Percentiles rank a stretch among this genome's conserved stretches.
These are phyloP conservation scores for Chlamydotis undulata DNA, from an alignment of 2,113 vertebrate species.

Conservation along the genomic window DNA sequence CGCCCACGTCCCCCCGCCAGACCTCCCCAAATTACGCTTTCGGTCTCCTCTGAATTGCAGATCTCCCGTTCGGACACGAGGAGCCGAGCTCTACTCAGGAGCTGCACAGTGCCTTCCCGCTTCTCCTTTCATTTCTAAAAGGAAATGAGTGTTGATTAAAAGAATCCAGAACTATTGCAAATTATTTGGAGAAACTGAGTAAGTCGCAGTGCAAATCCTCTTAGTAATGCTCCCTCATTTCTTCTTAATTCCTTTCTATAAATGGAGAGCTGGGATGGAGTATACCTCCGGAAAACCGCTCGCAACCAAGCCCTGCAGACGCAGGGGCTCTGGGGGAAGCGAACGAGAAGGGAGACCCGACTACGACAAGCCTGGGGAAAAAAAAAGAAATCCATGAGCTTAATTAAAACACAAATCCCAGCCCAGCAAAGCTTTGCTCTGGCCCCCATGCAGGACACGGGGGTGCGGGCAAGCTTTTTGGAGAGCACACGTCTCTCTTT, in stretches of 20 bases:
- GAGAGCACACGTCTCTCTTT: not conserved
- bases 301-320: not conserved
- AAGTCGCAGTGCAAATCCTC: conserved; percentile 43
- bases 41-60: not conserved
- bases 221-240: conserved; percentile 49
- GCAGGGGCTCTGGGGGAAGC: not conserved
- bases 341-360: not conserved
- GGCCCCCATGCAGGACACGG: not conserved
- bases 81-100: not conserved
- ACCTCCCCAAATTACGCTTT: not conserved
- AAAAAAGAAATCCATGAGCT: not conserved
- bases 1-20: not conserved
- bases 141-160: conserved; percentile 53
- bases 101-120: not conserved
- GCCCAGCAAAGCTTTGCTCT: not conserved
- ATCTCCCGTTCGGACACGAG: not conserved
- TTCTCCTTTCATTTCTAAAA: conserved; percentile 18
- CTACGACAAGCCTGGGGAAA: not conserved
- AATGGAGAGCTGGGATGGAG: not conserved
- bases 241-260: conserved; percentile 59
- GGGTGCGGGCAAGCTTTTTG: fast-evolving
- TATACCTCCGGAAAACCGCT: not conserved
- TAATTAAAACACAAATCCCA: not conserved
- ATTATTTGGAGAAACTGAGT: conserved; percentile 54
- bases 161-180: conserved; percentile 26